Base-by-base conservation (phyloP, 2,113 vertebrate species). In the Danionella cerebrum region DNA sequence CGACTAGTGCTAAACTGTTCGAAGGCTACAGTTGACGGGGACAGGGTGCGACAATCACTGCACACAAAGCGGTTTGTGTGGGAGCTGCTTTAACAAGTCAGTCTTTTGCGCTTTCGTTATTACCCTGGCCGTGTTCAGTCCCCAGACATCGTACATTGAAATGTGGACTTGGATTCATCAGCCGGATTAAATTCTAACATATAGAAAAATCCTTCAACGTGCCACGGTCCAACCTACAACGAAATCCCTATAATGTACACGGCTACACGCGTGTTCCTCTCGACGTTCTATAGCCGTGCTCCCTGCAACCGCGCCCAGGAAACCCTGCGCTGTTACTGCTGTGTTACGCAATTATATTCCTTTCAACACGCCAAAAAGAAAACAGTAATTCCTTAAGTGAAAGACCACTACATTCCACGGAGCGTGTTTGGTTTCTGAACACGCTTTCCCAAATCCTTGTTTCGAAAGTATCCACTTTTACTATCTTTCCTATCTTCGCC, bases 261-360 rank as follows among this genome's bases (percentile, higher is more conserved):
- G n/a, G n/a, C n/a, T n/a, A n/a, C n/a, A n/a, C n/a, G n/a, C n/a
- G n/a, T n/a, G n/a, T 70, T 84, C 82, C 83, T 79, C 71, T 83
- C 75, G 70, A 84, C 86, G 84, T 77, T 80, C 76, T 78, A 77
- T 54, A 73, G 65, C 69, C 70, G 80, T 70, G 70, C 67, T 80
- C 84, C 87, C 84, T 88, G 84, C 74, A 79, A 75, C 69, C 64
- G 82, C 79, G 82, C 84, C 80, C 81, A 64, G 77, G 82, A 86
- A 79, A 89, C 84, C 87, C 84, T 79, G 81, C 85, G 80, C 65
- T 75, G 82, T 80, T 85, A 85, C 72, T 62, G 79, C 19, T 38
- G 53, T 53, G 2, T 53, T 31, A 53, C 69, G 50, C 76, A 74
- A 80, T 75, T 48, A 45, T 80, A 62, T 55, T 80, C 54, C 73